Percentiles rank a stretch among this genome's conserved stretches.
These are phyloP conservation scores for Catostylus mosaicus DNA, from an alignment of 30 jellyfish, hydroid and myxozoan genomes.

Conservation along the genomic window DNA sequence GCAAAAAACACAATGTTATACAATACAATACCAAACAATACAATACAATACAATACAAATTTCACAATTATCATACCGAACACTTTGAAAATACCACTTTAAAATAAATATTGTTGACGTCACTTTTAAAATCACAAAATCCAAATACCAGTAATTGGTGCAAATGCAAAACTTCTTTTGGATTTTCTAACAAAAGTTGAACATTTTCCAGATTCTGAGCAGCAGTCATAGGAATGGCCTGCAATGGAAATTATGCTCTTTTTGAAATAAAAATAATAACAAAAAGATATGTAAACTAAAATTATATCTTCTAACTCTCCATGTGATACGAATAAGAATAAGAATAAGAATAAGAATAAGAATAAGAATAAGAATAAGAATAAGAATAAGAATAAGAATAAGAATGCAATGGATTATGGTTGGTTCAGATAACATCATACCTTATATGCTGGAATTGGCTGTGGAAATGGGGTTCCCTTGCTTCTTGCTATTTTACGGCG, in stretches of 20 bases:
- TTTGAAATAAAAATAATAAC: too few relatives aligned
- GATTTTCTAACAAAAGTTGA: constrained; percentile 52
- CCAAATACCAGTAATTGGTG: constrained; percentile 27
- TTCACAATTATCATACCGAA: too few relatives aligned
- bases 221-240: constrained; percentile 40
- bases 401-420: not conserved
- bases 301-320: too few relatives aligned
- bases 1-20: too few relatives aligned
- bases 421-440: constrained; percentile 2
- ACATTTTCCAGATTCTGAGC: constrained; percentile 51
- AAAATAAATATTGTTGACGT: too few relatives aligned
- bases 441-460: constrained; percentile 82
- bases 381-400: too few relatives aligned
- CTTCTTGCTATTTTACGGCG: constrained; percentile 62
- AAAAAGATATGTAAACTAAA: not conserved
- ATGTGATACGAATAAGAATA: too few relatives aligned
- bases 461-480: constrained; percentile 66
- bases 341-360: too few relatives aligned
- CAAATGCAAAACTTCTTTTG: constrained; percentile 28
- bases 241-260: not conserved
- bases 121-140: too few relatives aligned
- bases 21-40: not conserved
- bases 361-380: too few relatives aligned
- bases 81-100: too few relatives aligned
- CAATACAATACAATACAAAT: not conserved